Evolutionary conservation across 2,888 invertebrate species (phyloP), one percentile per base, ranked within the genome.

Genomic region (Mactromeris polynyma): DNA sequence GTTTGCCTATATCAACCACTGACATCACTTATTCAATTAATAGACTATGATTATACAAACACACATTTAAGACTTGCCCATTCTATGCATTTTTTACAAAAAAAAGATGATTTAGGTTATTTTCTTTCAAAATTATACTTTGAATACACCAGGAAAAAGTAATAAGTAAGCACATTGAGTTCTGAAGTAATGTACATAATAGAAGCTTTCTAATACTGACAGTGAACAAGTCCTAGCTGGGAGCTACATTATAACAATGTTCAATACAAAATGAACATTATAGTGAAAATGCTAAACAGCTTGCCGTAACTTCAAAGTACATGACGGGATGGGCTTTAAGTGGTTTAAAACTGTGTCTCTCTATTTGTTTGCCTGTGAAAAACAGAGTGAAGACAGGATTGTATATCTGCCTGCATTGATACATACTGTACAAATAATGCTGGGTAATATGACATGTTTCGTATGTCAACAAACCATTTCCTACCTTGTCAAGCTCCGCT

Each of bases 401-500:
- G 58, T 64, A 33, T 36, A 73, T 36, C 33, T 33, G 19, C 4
- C 11, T 11, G 3, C 73, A 73, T 73, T 73, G 73, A 73, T 33
- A 73, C 36, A 33, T 33, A 33, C 73, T 19, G 36, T 73, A 73
- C 36, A 73, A 73, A 73, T 36, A 73, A 33, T 19, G 36, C 36
- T 19, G 31, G 0, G 17, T 33, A 36, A 36, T 26, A 73, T 73
- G 33, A 73, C 36, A 19, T 11, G 73, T 73, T 36, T 17, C 14
- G 73, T 36, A 36, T 31, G 73, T 73, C 33, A 73, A 73, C 19
- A 81, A 31, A 64, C 7, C 73, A 73, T 17, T 14, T 69, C 93
- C 89, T 89, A 96, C 96, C 96, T 96, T 96, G 88, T 95, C 95
- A 36, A 96, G 93, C 87, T 95, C 94, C 0, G 96, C 96, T 91